phyloP scores from a whole-genome alignment of 2,888 invertebrate genomes.

The Cyaniris semiargus region DNA sequence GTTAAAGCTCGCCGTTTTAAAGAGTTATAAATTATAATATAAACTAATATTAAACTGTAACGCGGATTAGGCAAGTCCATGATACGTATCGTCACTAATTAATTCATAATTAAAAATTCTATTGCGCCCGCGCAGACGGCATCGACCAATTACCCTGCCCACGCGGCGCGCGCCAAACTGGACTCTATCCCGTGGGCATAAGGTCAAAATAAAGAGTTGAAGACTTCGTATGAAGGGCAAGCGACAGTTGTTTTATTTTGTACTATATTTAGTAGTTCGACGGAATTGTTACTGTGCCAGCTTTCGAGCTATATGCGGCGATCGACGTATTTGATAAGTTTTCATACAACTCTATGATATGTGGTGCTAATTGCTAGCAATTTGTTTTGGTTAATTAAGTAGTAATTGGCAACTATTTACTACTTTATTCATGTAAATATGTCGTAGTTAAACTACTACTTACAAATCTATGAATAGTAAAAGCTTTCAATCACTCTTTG shows the following conservation, averaged over 20 bases:
- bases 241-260: constrained; percentile 79
- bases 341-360: constrained; percentile 35
- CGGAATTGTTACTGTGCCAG: constrained; percentile 78
- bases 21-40: background rate
- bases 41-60: constrained; percentile 34
- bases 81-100: constrained; percentile 76
- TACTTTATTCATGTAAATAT: background rate
- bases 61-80: constrained; percentile 64
- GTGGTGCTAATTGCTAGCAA: constrained; percentile 34
- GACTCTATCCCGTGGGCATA: constrained; percentile 56
- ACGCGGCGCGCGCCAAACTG: constrained; percentile 55
- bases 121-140: constrained; percentile 72
- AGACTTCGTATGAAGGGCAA: constrained; percentile 73
- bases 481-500: background rate
- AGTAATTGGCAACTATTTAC: background rate
- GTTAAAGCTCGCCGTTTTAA: background rate
- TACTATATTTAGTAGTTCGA: constrained; percentile 77
- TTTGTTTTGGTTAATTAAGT: background rate
- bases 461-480: background rate
- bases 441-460: background rate
- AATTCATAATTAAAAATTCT: constrained; percentile 81
- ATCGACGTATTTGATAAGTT: constrained; percentile 58
- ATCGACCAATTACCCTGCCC: constrained; percentile 69
- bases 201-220: constrained; percentile 55
- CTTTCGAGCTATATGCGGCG: constrained; percentile 59